Evolutionary conservation across 2,888 invertebrate genomes (phyloP).

Genomic region (Augochlorella aurata): DNA sequence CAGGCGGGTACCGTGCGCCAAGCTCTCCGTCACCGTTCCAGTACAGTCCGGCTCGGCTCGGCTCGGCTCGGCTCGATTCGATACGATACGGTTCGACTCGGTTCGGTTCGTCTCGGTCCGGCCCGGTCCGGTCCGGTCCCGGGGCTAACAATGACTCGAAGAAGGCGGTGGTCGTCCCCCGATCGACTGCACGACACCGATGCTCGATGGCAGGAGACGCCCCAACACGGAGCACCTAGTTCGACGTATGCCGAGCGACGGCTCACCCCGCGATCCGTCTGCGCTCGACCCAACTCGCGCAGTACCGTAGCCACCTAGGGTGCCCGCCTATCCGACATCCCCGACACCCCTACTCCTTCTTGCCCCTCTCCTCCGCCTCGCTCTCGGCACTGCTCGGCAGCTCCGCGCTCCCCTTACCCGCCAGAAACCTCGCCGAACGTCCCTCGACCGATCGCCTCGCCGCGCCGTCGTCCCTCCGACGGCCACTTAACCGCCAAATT

Average conservation of each 20-base stretch:
- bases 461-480: neutral
- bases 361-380: slow-evolving; percentile 15
- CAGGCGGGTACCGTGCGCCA: neutral
- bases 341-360: slow-evolving; percentile 34
- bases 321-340: slow-evolving; percentile 33
- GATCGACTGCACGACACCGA: slow-evolving; percentile 75
- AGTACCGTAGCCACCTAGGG: slow-evolving; percentile 73
- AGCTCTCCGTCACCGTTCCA: too few species aligned
- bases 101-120: neutral
- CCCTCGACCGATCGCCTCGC: neutral
- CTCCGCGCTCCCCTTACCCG: neutral
- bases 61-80: too few species aligned
- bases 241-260: slow-evolving; percentile 79
- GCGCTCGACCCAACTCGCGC: slow-evolving; percentile 76
- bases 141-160: slow-evolving; percentile 52
- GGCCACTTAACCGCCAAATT: slow-evolving; percentile 54
- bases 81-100: too few species aligned
- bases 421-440: neutral
- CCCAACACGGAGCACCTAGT: slow-evolving; percentile 79
- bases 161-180: slow-evolving; percentile 71
- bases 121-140: slow-evolving; percentile 40
- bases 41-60: too few species aligned
- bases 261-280: slow-evolving; percentile 76
- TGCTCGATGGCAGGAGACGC: slow-evolving; percentile 78
- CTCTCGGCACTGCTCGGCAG: neutral